These are phyloP conservation scores for Monopterus albus DNA, from an alignment of 2,113 vertebrate species.

Conservation along the genomic window DNA sequence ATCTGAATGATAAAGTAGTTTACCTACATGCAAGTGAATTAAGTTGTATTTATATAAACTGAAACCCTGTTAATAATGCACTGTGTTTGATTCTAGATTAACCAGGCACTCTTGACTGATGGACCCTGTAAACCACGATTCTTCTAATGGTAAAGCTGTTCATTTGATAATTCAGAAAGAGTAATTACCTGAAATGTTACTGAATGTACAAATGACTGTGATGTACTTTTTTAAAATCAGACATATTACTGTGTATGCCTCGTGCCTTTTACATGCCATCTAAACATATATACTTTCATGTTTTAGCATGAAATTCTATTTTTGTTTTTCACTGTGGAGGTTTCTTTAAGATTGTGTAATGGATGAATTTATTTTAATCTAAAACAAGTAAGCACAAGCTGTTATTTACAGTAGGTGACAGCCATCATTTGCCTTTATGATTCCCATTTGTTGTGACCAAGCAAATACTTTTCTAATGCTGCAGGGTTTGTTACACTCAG, in stretches of 20 bases:
- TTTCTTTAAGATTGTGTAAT: not conserved
- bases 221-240: conserved; percentile 33
- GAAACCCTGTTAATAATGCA: conserved; percentile 1
- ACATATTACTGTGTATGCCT: conserved; percentile 18
- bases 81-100: conserved; percentile 63
- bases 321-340: not conserved
- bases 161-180: conserved; percentile 9
- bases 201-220: conserved; percentile 32
- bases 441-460: conserved; percentile 69
- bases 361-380: not conserved
- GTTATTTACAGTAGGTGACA: conserved; percentile 14
- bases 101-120: conserved; percentile 6
- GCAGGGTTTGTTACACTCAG: conserved; percentile 15
- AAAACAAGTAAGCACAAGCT: conserved; percentile 19
- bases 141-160: conserved; percentile 5
- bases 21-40: not conserved
- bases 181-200: conserved; percentile 26
- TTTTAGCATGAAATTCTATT: conserved; percentile 1
- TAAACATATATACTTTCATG: not conserved
- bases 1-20: too few species aligned
- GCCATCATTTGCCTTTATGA: not conserved
- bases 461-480: conserved; percentile 43
- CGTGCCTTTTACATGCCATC: not conserved
- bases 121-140: conserved; percentile 13
- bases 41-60: not conserved